Base-by-base conservation (phyloP, 23 tunicate species). In the Diplosoma virens region DNA sequence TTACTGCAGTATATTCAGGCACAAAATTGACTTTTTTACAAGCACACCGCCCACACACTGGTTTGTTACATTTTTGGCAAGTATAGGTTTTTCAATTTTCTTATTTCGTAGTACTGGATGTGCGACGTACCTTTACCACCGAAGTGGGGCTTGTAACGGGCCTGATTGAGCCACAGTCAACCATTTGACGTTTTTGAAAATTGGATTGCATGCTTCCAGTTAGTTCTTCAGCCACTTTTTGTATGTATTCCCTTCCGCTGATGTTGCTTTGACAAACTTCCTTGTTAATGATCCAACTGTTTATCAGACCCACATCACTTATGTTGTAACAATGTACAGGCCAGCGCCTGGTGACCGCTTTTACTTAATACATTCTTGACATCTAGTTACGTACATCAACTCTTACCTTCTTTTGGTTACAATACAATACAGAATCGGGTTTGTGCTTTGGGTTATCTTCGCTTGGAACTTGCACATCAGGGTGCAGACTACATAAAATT, bases 11-110 rank as follows among this genome's bases (percentile, higher is more conserved):
- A 41, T 14, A 56, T 56, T 56, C 25, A 56, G 25, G 30, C 35
- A 63, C 70, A 27, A 20, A 7, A 63, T 63, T 56, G 35, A 29
- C 70, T 63, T 63, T 63, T 30, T 63, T 30, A n/a, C 24, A 63
- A 63, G 70, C 70, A 63, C 70, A 63, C 20, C 70, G 70, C 35
- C 70, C 70, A 63, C 35, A 63, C 70, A 63, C 70, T 30, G 70
- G 70, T 63, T 63, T 63, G 37, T 30, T 6, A 36, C 70, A 55
- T 4, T 55, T 25, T 55, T 55, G 63, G 24, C 63, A 55, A 55
- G 63, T 11, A 63, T 63, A 34, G 20, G 70, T 63, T 63, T 16
- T 63, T 27, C 70, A 29, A 63, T 63, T 63, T 63, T 30, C 30
- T 34, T 37, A 63, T 37, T 25, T 63, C 36, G n/a, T 6, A 29